phyloP scores from a whole-genome alignment of 2,113 vertebrate species.

The Embiotoca jacksoni region DNA sequence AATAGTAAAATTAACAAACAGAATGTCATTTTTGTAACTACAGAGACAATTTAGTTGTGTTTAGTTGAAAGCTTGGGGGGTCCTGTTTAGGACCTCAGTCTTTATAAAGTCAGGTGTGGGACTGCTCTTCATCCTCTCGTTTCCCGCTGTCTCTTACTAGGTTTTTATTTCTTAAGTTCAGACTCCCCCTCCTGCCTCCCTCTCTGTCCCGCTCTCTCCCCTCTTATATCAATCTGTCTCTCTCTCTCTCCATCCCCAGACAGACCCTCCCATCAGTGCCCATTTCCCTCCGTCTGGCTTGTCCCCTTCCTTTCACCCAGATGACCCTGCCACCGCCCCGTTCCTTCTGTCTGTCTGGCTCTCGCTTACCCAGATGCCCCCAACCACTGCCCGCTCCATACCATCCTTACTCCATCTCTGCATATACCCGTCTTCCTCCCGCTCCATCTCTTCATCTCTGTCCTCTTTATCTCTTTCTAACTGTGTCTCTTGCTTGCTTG shows the following conservation, averaged over 20 bases:
- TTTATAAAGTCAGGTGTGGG: conserved; percentile 6
- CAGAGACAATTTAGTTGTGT: not conserved
- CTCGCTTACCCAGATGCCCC: conserved; percentile 58
- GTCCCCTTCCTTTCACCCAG: conserved; percentile 70
- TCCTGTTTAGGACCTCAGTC: too few relatives aligned
- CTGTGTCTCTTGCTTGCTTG: conserved; percentile 25
- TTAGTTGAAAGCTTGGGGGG: not conserved
- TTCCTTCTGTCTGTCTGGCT: conserved; percentile 76
- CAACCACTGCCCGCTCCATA: conserved; percentile 21
- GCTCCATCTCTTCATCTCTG: conserved; percentile 34
- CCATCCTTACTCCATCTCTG: conserved; percentile 2
- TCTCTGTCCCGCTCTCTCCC: conserved; percentile 22
- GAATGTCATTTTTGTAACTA: too few relatives aligned
- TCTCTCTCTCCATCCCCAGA: conserved; percentile 56
- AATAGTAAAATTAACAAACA: too few relatives aligned
- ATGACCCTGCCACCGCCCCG: conserved; percentile 69
- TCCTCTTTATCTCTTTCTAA: conserved; percentile 62
- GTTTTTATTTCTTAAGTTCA: conserved; percentile 26
- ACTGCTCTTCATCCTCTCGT: not conserved
- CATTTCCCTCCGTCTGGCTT: conserved; percentile 74
- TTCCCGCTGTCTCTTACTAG: conserved; percentile 5
- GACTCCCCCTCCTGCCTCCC: not conserved
- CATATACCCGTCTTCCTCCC: not conserved
- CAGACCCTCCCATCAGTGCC: conserved; percentile 65
- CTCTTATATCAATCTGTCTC: conserved; percentile 28